Base-by-base conservation (phyloP, 2,888 invertebrate genomes). In the Orthosia gracilis region DNA sequence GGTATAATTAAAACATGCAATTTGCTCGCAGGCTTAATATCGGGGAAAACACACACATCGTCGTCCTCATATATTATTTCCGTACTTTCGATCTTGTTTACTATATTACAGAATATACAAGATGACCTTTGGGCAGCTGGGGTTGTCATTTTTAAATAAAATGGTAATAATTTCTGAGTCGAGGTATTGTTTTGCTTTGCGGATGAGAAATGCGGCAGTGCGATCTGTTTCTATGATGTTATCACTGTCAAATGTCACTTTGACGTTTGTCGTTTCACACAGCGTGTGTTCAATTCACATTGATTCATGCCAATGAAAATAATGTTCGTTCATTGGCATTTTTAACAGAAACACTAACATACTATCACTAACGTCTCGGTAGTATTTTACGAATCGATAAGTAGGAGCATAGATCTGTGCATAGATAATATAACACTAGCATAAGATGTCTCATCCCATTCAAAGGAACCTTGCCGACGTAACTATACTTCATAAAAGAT, bases 1-100 rank as follows among this genome's bases (percentile, higher is more conserved):
- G 98, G 97, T 50, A 98, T 96, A 21, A 98, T 97, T 77, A 99
- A 95, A 89, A 98, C 97, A 91, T 99, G 99, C 93, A 98, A 97
- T 18, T 97, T 97, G 0, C 98, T 97, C 0, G 98, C 98, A 5
- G 99, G 99, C 89, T 97, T 97, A 17, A 97, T 98, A 89, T 99
- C 99, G 52, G 97, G 97, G 90, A 99, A 99, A 52, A 98, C 98
- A 13, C 98, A 97, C 55, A 98, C 94, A 61, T 98, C 97, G 0
- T 98, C 98, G 87, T 98, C 98, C 96, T 98, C 97, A 85, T 97
- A 97, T 68, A 98, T 93, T 77, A 98, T 96, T 86, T 97, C 97
- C 0, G 97, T 97, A 1, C 97, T 93, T 40, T 96, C 97, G 78
- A 97, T 92, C 67, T 97, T 97, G 58, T 96, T 96, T 18, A 97